These are phyloP conservation scores for Oxyruncus cristatus DNA, from an alignment of 2,113 vertebrate species.

Conservation along the genomic window DNA sequence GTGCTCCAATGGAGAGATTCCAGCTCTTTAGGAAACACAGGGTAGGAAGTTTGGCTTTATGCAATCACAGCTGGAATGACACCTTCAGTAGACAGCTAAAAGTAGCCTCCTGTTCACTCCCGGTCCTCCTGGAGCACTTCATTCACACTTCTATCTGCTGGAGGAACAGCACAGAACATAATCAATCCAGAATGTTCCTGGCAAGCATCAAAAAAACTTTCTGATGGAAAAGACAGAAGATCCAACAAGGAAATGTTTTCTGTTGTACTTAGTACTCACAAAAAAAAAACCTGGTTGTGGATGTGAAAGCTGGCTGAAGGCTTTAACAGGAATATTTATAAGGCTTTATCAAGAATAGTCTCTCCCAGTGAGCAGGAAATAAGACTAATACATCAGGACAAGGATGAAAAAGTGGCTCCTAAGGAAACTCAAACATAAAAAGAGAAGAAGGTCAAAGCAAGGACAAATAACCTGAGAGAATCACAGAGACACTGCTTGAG, in stretches of 20 bases:
- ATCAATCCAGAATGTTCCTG: background rate
- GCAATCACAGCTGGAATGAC: background rate
- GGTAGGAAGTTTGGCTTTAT: background rate
- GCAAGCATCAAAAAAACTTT: rapidly evolving
- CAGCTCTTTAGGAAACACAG: background rate
- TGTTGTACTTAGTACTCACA: background rate
- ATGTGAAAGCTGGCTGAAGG: background rate
- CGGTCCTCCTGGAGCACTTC: background rate
- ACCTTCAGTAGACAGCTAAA: background rate
- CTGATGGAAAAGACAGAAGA: background rate
- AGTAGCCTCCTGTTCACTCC: background rate
- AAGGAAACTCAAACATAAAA: background rate
- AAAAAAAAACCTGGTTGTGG: background rate
- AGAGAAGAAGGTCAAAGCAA: background rate
- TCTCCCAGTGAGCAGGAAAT: background rate
- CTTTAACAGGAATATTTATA: background rate
- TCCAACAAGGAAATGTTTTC: background rate
- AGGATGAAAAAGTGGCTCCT: background rate
- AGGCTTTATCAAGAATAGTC: background rate
- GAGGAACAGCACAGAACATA: background rate
- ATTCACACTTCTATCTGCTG: background rate
- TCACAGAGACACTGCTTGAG: background rate
- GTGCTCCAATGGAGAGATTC: background rate
- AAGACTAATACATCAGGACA: background rate
- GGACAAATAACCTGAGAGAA: background rate